These are phyloP conservation scores for Carettochelys insculpta DNA, from an alignment of 2,113 vertebrate genomes.

Conservation along the genomic window DNA sequence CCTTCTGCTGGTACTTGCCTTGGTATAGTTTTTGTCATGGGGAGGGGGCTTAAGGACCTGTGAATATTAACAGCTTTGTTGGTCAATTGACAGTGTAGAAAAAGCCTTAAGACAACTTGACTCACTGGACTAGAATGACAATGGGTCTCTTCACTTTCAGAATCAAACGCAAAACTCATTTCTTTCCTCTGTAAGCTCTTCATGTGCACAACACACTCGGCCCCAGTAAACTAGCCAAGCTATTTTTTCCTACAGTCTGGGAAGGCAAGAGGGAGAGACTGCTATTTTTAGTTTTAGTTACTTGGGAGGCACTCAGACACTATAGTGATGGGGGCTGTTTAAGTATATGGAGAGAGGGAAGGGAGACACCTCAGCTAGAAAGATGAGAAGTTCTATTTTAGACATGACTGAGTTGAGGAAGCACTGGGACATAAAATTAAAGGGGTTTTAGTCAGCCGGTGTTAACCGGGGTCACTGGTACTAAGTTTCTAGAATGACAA, in stretches of 20 bases:
- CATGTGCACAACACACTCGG: background rate
- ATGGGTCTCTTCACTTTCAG: background rate
- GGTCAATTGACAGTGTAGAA: no score
- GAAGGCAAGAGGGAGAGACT: slow-evolving; percentile 1
- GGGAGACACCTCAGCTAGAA: background rate
- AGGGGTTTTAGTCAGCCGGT: background rate
- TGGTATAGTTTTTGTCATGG: no score
- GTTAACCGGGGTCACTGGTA: slow-evolving; percentile 41
- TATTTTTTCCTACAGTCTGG: background rate
- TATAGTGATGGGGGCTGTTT: background rate
- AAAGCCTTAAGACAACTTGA: background rate
- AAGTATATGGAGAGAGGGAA: background rate
- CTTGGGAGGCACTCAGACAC: background rate
- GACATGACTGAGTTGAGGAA: background rate
- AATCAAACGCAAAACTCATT: background rate
- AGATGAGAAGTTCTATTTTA: background rate
- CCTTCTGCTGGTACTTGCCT: no score
- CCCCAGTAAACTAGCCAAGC: background rate
- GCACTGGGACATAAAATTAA: background rate
- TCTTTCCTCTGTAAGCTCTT: background rate
- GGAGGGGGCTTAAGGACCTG: no score
- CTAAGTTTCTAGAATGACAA: slow-evolving; percentile 2
- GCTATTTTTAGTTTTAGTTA: background rate
- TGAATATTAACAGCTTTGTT: no score
- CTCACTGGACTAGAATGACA: background rate